Conservation (phyloP, 2,888 invertebrate species). For the Chymomyza fuscimana region DNA sequence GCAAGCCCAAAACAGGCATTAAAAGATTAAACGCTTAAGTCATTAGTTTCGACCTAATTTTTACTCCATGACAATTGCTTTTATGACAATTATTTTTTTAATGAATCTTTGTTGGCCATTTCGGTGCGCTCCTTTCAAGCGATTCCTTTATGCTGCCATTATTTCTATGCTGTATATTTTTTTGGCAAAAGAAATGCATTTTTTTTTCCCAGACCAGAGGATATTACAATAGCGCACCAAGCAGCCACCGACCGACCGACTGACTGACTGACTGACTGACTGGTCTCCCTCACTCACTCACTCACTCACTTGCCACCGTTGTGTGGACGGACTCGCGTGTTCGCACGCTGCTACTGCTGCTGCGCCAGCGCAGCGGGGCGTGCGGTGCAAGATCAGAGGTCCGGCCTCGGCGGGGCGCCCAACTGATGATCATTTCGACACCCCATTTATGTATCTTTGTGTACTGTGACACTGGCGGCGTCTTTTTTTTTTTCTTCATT, state of each 20-base stretch:
- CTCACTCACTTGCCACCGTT: slow-evolving; percentile 37
- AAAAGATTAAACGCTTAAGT: too few relatives aligned
- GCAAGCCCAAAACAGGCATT: too few relatives aligned
- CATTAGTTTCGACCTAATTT: too few relatives aligned
- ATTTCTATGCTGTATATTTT: neutral
- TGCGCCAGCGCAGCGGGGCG: slow-evolving; percentile 50
- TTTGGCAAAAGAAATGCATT: neutral
- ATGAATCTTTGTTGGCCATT: neutral
- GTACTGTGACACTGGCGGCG: slow-evolving; percentile 19
- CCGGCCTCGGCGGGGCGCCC: slow-evolving; percentile 65
- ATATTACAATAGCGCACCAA: slow-evolving; percentile 5
- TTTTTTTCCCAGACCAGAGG: slow-evolving; percentile 1
- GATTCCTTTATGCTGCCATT: neutral
- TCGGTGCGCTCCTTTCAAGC: neutral
- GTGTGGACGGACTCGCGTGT: slow-evolving; percentile 20
- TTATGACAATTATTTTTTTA: neutral
- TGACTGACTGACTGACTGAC: too few relatives aligned
- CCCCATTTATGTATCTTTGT: slow-evolving; percentile 66
- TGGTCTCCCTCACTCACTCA: neutral
- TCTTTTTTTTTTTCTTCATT: slow-evolving; percentile 7
- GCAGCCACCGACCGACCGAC: neutral
- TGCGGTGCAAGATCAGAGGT: slow-evolving; percentile 66
- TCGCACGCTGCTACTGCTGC: slow-evolving; percentile 17
- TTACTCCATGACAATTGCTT: neutral
- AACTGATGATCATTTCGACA: slow-evolving; percentile 74